These are phyloP conservation scores for Corythornis leucogaster DNA, from an alignment of 2,797 vertebrate species.

Conservation along the genomic window DNA sequence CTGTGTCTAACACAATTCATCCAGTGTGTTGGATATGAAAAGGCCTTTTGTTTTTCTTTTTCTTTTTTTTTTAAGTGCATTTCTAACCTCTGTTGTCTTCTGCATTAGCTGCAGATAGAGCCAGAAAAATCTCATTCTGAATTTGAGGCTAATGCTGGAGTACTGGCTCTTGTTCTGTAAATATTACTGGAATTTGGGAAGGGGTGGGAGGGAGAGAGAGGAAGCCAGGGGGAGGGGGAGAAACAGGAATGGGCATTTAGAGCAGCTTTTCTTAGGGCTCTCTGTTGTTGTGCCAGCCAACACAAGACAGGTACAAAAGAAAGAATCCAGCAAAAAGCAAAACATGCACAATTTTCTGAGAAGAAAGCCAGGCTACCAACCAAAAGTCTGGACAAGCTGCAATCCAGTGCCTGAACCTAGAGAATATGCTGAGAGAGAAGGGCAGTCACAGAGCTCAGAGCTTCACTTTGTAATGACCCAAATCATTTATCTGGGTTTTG, in stretches of 20 bases:
- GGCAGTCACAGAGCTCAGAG: background rate
- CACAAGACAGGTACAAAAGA: background rate
- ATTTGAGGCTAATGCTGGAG: slow-evolving; percentile 22
- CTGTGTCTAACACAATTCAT: slow-evolving; percentile 19
- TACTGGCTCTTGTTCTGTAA: slow-evolving; percentile 26
- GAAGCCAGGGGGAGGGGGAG: background rate
- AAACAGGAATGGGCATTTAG: background rate
- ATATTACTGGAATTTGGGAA: slow-evolving; percentile 41
- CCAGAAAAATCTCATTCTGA: slow-evolving; percentile 56
- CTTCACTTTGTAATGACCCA: background rate
- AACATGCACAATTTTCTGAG: background rate
- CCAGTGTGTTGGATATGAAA: slow-evolving; percentile 31
- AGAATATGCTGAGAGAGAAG: background rate
- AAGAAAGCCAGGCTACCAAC: background rate
- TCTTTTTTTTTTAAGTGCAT: background rate
- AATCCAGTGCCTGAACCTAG: background rate
- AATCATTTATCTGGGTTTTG: background rate
- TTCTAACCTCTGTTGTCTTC: slow-evolving; percentile 39
- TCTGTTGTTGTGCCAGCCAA: background rate
- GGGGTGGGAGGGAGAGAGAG: background rate
- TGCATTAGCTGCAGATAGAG: background rate
- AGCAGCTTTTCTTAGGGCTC: background rate
- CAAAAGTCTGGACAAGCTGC: background rate
- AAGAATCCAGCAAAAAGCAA: background rate
- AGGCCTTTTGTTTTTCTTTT: background rate